Percentiles rank a stretch among this genome's conserved stretches.
Evolutionary conservation across 2,888 invertebrate species (phyloP).

Genomic region (Drosophila maculinotata): DNA sequence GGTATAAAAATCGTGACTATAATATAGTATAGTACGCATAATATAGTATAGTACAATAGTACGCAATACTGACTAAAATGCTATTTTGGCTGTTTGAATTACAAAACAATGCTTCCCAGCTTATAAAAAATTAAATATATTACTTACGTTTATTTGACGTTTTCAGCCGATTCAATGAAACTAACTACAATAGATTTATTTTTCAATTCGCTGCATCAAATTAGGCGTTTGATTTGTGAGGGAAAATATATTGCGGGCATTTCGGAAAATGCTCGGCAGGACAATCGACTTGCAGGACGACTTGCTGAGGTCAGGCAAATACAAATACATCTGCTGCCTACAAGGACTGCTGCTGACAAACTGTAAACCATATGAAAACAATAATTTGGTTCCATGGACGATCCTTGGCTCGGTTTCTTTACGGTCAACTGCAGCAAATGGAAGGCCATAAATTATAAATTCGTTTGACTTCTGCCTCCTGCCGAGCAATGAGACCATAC

Average conservation of each 20-base stretch:
- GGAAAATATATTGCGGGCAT: slow-evolving; percentile 44
- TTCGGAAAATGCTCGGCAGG: slow-evolving; percentile 45
- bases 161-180: slow-evolving; percentile 1
- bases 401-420: slow-evolving; percentile 42
- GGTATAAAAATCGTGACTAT: too few species aligned
- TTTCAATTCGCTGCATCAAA: slow-evolving; percentile 52
- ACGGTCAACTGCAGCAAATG: slow-evolving; percentile 77
- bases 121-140: too few species aligned
- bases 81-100: too few species aligned
- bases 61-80: too few species aligned
- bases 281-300: slow-evolving; percentile 24
- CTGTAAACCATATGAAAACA: slow-evolving; percentile 77
- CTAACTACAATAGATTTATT: slow-evolving; percentile 20
- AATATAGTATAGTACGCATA: too few species aligned
- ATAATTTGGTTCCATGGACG: slow-evolving; percentile 59
- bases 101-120: too few species aligned
- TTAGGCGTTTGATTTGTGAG: slow-evolving; percentile 63
- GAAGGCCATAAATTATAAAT: slow-evolving; percentile 75
- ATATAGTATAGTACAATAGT: too few species aligned
- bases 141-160: not conserved
- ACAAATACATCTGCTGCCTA: slow-evolving; percentile 62
- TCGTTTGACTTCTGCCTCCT: slow-evolving; percentile 80
- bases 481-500: slow-evolving; percentile 50
- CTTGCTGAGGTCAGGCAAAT: slow-evolving; percentile 22
- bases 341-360: slow-evolving; percentile 60